These are phyloP conservation scores for Oryzias melastigma DNA, from an alignment of 2,113 vertebrate genomes.

Conservation along the genomic window DNA sequence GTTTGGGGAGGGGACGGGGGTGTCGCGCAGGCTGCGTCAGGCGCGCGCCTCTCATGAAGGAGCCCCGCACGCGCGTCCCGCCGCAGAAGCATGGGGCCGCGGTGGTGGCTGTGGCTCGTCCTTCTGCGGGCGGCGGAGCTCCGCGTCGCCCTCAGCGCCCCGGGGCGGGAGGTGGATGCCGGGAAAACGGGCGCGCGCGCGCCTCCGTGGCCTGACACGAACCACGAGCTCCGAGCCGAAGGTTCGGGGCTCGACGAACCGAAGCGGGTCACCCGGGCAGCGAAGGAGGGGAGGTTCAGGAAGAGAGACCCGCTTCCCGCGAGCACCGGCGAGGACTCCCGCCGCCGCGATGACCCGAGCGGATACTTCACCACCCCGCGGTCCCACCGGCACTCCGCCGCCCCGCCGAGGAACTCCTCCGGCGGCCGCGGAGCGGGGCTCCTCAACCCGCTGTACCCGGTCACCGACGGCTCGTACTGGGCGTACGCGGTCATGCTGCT, in stretches of 20 bases:
- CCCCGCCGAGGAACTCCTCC: slow-evolving; percentile 30
- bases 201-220: not conserved
- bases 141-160: slow-evolving; percentile 5
- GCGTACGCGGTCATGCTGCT: slow-evolving; percentile 89
- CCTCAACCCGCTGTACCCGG: slow-evolving; percentile 84
- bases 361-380: slow-evolving; percentile 73
- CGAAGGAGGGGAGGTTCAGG: slow-evolving; percentile 53
- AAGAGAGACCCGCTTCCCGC: slow-evolving; percentile 63
- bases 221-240: not conserved
- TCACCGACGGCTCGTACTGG: slow-evolving; percentile 82
- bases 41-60: too few relatives aligned
- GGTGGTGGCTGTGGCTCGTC: slow-evolving; percentile 44
- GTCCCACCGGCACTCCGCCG: slow-evolving; percentile 18
- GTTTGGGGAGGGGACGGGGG: too few relatives aligned
- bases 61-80: not conserved
- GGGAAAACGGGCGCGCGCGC: not conserved
- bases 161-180: slow-evolving; percentile 19
- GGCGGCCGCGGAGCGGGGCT: slow-evolving; percentile 48
- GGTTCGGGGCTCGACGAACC: not conserved
- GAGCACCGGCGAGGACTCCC: slow-evolving; percentile 61
- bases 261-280: slow-evolving; percentile 70
- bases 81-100: slow-evolving; percentile 34
- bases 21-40: too few relatives aligned
- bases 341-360: slow-evolving; percentile 59
- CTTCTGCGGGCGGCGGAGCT: slow-evolving; percentile 44